Evolutionary conservation across 2,888 invertebrate species (phyloP).

Genomic region (Oithona nana): DNA sequence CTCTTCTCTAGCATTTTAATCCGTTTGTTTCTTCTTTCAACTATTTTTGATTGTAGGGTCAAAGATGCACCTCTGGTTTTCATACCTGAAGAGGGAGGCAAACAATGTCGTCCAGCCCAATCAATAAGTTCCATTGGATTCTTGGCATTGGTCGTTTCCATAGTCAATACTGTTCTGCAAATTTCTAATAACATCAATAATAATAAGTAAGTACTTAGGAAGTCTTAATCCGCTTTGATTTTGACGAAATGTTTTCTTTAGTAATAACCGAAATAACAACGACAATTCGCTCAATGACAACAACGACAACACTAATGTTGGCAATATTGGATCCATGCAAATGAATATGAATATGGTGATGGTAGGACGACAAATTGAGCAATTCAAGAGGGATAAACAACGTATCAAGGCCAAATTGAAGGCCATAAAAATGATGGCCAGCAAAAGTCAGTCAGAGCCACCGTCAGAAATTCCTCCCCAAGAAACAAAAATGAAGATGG

Average conservation of each 20-base stretch:
- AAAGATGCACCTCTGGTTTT: background rate
- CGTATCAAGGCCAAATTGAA: background rate
- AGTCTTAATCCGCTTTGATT: too few species aligned
- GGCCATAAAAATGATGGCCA: background rate
- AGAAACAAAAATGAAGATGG: too few species aligned
- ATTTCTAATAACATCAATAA: background rate
- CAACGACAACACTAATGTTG: background rate
- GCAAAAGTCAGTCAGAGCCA: too few species aligned
- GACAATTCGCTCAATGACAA: background rate
- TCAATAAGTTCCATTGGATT: background rate
- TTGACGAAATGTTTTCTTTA: too few species aligned
- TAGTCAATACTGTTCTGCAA: background rate
- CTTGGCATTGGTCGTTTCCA: background rate
- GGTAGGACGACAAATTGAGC: background rate
- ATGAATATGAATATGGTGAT: constrained; percentile 7
- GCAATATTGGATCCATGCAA: background rate
- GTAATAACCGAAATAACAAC: constrained; percentile 1
- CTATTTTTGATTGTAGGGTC: too few species aligned
- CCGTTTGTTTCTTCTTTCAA: too few species aligned
- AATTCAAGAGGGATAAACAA: background rate
- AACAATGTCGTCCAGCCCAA: background rate
- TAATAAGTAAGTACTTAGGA: too few species aligned
- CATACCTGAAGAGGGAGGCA: background rate
- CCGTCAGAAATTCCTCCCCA: too few species aligned
- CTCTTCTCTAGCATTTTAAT: too few species aligned